Base-by-base conservation (phyloP, 2,888 invertebrate genomes). In the Rhodophaea formosa region DNA sequence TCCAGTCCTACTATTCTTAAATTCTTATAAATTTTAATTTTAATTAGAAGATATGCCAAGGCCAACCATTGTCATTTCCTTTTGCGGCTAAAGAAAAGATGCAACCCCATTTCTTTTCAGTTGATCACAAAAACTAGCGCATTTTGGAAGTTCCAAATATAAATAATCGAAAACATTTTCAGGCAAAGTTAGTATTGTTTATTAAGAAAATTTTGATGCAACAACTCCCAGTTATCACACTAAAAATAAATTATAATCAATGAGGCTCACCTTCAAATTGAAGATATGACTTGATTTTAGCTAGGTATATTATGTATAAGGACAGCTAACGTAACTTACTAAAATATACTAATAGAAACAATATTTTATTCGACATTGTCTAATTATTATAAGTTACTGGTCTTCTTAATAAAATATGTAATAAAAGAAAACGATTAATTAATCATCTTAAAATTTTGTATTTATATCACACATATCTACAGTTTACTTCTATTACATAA, bases 401-500 rank as follows among this genome's bases (percentile, higher is more conserved):
- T 87, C 81, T 84, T 81, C 76, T 79, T 84, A 79, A 82, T 78
- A 83, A 86, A 86, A 82, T 79, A 84, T 79, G 79, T 80, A 82
- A 82, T 85, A 82, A 89, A 89, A 88, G 86, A 89, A 88, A 89
- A 86, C 86, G 76, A 84, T 83, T 82, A 79, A 80, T 79, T 81
- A 81, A 80, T 82, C 69, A 82, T 86, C 77, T 88, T 91, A 92
- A 91, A 91, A 92, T 92, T 92, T 92, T 92, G 92, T 92, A 92
- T 92, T 92, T 91, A 89, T 87, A 88, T 88, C 82, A 88, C 87
- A 86, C 81, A 87, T 91, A 92, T 92, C 92, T 92, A 92, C 91
- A 92, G 83, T 86, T 91, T 88, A 86, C 84, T 86, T 88, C 88
- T 89, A 91, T 88, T 87, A 87, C 85, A 92, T 91, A 92, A 92